These are phyloP conservation scores for Platysternon megacephalum DNA, from an alignment of 2,113 vertebrate species.

Conservation along the genomic window DNA sequence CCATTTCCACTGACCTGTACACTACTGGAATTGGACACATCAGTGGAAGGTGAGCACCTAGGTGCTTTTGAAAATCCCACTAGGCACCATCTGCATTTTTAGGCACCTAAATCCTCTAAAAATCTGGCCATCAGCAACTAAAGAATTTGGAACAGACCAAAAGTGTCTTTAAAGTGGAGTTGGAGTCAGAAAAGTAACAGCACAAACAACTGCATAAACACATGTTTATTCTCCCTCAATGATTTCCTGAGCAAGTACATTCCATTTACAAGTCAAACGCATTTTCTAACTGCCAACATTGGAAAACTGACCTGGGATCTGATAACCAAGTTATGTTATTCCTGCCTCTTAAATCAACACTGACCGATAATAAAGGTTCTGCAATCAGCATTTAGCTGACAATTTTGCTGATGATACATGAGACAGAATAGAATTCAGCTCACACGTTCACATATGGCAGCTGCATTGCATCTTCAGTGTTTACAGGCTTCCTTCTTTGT, in stretches of 20 bases:
- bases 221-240: neutral
- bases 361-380: neutral
- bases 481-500: neutral
- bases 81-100: neutral
- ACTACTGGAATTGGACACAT: neutral
- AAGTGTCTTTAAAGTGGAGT: rapidly evolving
- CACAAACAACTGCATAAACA: neutral
- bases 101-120: neutral
- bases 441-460: neutral
- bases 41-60: neutral
- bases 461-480: neutral
- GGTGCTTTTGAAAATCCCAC: neutral
- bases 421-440: neutral
- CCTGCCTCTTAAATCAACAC: neutral
- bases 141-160: neutral
- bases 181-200: neutral
- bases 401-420: neutral
- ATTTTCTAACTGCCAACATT: neutral
- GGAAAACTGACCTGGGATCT: neutral
- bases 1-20: neutral
- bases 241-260: neutral
- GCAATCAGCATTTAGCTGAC: neutral
- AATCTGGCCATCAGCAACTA: neutral
- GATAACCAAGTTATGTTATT: neutral
- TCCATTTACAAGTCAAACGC: neutral